Conservation (phyloP, 2,797 vertebrate species). For the Coluber constrictor region DNA sequence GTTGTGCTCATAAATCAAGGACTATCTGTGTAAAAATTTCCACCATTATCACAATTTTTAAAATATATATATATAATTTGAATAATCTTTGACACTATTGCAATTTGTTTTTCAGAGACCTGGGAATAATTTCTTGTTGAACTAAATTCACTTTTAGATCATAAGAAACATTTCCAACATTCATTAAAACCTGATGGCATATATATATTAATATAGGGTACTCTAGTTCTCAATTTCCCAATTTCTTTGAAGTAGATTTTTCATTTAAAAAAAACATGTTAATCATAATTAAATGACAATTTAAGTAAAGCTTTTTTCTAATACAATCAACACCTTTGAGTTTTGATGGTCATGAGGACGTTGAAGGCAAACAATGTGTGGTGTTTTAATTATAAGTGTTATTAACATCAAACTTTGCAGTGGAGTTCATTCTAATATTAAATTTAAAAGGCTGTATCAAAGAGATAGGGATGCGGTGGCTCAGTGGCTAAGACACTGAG, state of each 20-base stretch:
- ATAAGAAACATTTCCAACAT: neutral
- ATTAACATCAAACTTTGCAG: neutral
- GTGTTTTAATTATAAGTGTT: neutral
- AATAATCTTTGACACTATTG: neutral
- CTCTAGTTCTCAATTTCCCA: neutral
- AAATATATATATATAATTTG: neutral
- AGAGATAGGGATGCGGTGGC: neutral
- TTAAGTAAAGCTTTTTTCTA: too few relatives aligned
- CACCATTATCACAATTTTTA: neutral
- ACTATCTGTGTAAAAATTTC: too few relatives aligned
- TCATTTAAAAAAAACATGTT: neutral
- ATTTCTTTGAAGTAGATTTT: neutral
- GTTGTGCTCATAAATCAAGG: too few relatives aligned
- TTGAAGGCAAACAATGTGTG: neutral
- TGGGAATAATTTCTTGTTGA: neutral
- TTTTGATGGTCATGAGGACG: neutral
- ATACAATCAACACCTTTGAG: neutral
- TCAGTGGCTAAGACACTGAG: too few relatives aligned
- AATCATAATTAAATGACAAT: neutral
- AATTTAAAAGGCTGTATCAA: neutral
- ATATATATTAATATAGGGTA: neutral
- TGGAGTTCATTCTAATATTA: neutral
- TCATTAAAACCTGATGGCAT: neutral
- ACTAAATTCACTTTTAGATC: neutral
- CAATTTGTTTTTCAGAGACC: neutral